phyloP scores from a whole-genome alignment of 2,113 vertebrate genomes.

The Podilymbus podiceps region DNA sequence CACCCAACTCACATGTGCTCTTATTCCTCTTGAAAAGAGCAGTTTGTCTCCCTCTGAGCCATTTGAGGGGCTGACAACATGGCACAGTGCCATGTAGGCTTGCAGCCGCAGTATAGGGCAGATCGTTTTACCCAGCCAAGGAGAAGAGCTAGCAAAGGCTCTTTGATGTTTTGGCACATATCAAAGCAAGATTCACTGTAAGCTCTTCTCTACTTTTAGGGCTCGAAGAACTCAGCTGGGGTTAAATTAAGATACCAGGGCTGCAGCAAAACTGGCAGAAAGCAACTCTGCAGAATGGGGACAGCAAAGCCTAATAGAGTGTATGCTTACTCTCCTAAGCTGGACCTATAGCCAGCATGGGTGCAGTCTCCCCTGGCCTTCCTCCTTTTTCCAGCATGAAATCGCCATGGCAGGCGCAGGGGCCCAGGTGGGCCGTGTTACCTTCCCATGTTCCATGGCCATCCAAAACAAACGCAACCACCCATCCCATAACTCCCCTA shows the following conservation, averaged over 20 bases:
- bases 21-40: not conserved
- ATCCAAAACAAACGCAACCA: not conserved
- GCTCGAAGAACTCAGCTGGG: not conserved
- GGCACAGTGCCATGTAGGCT: not conserved
- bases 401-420: not conserved
- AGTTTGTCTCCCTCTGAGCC: not conserved
- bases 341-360: not conserved
- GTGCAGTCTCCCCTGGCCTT: not conserved
- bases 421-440: no score
- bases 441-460: fast-evolving
- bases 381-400: not conserved
- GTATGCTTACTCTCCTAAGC: fast-evolving
- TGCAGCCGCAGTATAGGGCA: not conserved
- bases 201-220: not conserved
- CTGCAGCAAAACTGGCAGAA: not conserved
- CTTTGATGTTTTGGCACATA: not conserved
- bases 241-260: not conserved
- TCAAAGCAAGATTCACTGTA: not conserved
- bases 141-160: not conserved
- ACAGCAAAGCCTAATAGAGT: not conserved
- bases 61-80: not conserved
- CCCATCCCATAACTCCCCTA: not conserved
- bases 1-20: not conserved
- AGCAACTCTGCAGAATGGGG: not conserved
- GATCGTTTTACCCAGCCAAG: not conserved